Conservation (phyloP, 2,888 invertebrate species). For the Iselma pallidipennis region DNA sequence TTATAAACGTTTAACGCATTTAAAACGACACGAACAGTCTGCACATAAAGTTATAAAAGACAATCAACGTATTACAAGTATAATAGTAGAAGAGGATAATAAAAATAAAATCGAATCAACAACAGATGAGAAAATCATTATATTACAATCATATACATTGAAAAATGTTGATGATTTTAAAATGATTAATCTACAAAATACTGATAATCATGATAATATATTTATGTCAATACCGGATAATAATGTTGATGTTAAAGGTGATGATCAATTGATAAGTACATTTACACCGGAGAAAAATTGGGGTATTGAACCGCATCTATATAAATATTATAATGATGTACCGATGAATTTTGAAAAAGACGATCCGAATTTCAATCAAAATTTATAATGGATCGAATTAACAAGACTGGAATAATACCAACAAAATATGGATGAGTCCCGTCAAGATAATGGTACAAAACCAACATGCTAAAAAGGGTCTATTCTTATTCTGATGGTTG, state of each 20-base stretch:
- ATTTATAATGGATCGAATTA: no score
- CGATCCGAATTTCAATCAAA: not conserved
- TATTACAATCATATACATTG: slow-evolving; percentile 44
- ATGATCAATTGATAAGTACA: slow-evolving; percentile 8
- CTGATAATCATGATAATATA: not conserved
- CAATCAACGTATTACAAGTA: slow-evolving; percentile 33
- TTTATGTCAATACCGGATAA: slow-evolving; percentile 4
- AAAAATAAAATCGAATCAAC: not conserved
- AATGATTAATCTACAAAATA: slow-evolving; percentile 38
- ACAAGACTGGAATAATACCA: no score
- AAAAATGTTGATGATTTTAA: slow-evolving; percentile 44
- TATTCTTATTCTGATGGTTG: no score
- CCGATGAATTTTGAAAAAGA: not conserved
- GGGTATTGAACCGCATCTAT: slow-evolving; percentile 9
- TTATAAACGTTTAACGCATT: slow-evolving; percentile 50
- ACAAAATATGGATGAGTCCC: no score
- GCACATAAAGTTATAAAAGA: slow-evolving; percentile 41
- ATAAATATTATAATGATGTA: slow-evolving; percentile 9
- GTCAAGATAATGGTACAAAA: no score
- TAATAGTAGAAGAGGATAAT: slow-evolving; percentile 5
- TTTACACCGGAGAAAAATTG: slow-evolving; percentile 9
- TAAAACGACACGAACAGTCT: slow-evolving; percentile 48
- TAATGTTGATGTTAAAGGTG: not conserved
- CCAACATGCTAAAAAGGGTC: no score
- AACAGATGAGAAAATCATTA: slow-evolving; percentile 17